phyloP scores from a whole-genome alignment of 1,140 invertebrate species.

The Heliothis subflexa region DNA sequence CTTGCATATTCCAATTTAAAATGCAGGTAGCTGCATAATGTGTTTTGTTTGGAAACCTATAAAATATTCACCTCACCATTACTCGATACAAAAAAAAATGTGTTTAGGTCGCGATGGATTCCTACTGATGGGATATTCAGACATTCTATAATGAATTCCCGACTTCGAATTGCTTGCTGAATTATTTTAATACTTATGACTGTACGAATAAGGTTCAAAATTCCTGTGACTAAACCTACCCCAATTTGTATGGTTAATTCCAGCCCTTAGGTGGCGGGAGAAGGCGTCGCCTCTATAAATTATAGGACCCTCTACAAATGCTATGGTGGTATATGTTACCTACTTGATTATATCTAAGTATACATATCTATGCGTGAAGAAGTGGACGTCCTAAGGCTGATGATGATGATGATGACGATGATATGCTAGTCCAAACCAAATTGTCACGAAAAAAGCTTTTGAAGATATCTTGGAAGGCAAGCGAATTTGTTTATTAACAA shows the following conservation, averaged over 20 bases:
- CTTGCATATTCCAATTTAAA: too few relatives aligned
- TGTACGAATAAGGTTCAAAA: not conserved
- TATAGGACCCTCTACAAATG: constrained; percentile 43
- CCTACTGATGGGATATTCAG: too few relatives aligned
- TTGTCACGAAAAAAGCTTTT: too few relatives aligned
- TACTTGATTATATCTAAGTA: not conserved
- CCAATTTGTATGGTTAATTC: constrained; percentile 30
- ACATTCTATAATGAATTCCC: not conserved
- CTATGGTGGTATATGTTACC: not conserved
- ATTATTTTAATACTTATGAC: not conserved
- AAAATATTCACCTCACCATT: too few relatives aligned
- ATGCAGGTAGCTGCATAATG: too few relatives aligned
- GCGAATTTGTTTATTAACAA: too few relatives aligned
- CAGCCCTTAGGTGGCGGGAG: constrained; percentile 27
- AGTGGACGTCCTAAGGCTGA: not conserved
- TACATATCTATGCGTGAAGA: not conserved
- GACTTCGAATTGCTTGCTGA: not conserved
- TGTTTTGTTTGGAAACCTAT: too few relatives aligned
- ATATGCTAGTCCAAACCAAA: too few relatives aligned
- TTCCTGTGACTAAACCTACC: not conserved
- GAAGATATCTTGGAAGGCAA: too few relatives aligned
- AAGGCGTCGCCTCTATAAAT: constrained; percentile 50
- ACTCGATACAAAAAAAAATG: too few relatives aligned
- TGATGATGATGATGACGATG: not conserved
- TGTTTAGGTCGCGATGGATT: too few relatives aligned